These are phyloP conservation scores for Todiramphus saurophagus DNA, from an alignment of 2,113 vertebrate genomes.

Conservation along the genomic window DNA sequence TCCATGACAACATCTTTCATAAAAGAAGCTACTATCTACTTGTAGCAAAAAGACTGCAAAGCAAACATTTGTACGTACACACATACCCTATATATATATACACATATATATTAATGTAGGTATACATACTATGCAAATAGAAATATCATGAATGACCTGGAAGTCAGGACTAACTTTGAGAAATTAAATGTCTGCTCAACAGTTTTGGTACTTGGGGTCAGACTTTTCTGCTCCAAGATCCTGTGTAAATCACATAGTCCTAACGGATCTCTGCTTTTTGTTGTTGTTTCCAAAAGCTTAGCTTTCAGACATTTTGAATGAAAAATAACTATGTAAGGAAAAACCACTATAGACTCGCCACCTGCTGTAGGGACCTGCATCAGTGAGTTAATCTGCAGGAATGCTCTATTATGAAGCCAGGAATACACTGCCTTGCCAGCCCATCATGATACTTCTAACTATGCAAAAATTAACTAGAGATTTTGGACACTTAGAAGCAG, in stretches of 20 bases:
- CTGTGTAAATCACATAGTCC: background rate
- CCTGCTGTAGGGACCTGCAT: background rate
- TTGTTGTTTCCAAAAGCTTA: background rate
- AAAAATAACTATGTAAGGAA: background rate
- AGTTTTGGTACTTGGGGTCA: background rate
- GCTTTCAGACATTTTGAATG: background rate
- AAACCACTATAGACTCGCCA: background rate
- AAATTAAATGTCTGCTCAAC: background rate
- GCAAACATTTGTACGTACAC: background rate
- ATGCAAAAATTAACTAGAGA: background rate
- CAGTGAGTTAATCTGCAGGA: background rate
- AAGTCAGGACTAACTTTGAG: background rate
- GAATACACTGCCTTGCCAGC: background rate
- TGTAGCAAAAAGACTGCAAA: background rate
- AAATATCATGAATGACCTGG: background rate
- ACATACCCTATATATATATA: background rate
- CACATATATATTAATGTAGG: accelerated
- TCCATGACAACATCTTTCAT: background rate
- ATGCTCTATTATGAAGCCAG: background rate
- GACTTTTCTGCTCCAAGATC: background rate
- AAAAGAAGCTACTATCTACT: background rate
- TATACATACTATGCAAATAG: background rate
- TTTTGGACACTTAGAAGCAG: background rate
- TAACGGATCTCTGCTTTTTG: background rate
- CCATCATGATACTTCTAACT: accelerated